phyloP scores from a whole-genome alignment of 2,113 vertebrate species.

The Bagarius yarrelli region DNA sequence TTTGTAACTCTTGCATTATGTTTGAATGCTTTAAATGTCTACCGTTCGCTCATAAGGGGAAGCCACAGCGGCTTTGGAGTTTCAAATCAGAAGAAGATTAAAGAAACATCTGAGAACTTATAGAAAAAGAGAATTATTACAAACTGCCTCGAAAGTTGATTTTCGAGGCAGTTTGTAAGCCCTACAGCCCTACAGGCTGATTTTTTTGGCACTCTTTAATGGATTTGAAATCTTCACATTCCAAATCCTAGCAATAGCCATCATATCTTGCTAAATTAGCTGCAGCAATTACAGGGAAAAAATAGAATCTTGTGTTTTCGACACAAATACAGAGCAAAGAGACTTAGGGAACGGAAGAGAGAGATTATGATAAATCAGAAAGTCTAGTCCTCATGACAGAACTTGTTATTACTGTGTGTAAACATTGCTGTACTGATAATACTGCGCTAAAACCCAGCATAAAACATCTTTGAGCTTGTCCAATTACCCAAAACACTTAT shows the following conservation, averaged over 20 bases:
- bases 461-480: slow-evolving; percentile 71
- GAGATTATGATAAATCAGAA: slow-evolving; percentile 75
- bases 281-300: slow-evolving; percentile 75
- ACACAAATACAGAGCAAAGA: slow-evolving; percentile 58
- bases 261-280: slow-evolving; percentile 76
- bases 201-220: slow-evolving; percentile 43
- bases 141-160: slow-evolving; percentile 69
- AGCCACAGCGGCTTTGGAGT: not conserved
- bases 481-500: slow-evolving; percentile 73
- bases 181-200: slow-evolving; percentile 65
- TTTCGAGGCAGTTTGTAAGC: no score
- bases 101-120: slow-evolving; percentile 43
- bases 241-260: slow-evolving; percentile 69
- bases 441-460: slow-evolving; percentile 75
- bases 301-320: slow-evolving; percentile 75
- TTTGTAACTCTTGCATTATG: not conserved
- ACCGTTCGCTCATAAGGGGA: slow-evolving; percentile 32
- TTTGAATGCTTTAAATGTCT: slow-evolving; percentile 46
- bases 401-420: slow-evolving; percentile 79
- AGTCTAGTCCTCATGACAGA: slow-evolving; percentile 68
- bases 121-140: slow-evolving; percentile 44
- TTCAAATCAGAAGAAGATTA: slow-evolving; percentile 63
- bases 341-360: not conserved
- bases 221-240: slow-evolving; percentile 62
- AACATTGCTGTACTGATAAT: slow-evolving; percentile 77